Evolutionary conservation across 2,888 invertebrate genomes (phyloP), one percentile per base, ranked within the genome.

Genomic region (Watsonalla cultraria): DNA sequence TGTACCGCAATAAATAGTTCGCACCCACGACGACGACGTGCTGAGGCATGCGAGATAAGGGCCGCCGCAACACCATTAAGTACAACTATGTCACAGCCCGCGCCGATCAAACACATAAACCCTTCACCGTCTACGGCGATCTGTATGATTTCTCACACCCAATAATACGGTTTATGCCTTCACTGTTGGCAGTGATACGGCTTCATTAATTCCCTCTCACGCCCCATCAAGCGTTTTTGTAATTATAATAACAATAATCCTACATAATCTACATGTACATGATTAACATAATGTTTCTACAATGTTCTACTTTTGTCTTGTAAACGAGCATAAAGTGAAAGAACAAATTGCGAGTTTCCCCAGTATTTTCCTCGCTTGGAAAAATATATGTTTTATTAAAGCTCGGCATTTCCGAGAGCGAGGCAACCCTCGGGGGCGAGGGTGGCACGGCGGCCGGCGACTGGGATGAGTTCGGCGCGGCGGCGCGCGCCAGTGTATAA

Each of bases 381-480:
- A 90, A 90, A 90, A 90, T 90, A 89, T 90, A 90, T 90, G 90
- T 90, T 90, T 90, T 90, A 90, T 90, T 90, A 90, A 90, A 90
- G 90, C 90, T 90, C 89, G 89, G 90, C 89, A 87, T 90, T 90
- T 90, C 90, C 90, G 88, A 90, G 90, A 88, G 87, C 87, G 82
- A 75, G 78, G 85, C 83, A 81, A 77, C 86, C 88, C 88, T 83
- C 84, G 67, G 78, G 80, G 80, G 72, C 75, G 72, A 78, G 80
- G 73, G 68, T 76, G 73, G 78, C 78, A 72, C 68, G 84, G 79
- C 66, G 67, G 72, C 59, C 57, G 70, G 68, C 59, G 57, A 62
- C 54, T 63, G 76, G 83, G 74, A 70, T 72, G 77, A 74, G 84
- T 74, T 73, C 78, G 80, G 77, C 80, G 82, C 8, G 42, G 42